Evolutionary conservation across 2,797 vertebrate genomes (phyloP), one percentile per base, ranked within the genome.

Genomic region (Galago senegalensis): DNA sequence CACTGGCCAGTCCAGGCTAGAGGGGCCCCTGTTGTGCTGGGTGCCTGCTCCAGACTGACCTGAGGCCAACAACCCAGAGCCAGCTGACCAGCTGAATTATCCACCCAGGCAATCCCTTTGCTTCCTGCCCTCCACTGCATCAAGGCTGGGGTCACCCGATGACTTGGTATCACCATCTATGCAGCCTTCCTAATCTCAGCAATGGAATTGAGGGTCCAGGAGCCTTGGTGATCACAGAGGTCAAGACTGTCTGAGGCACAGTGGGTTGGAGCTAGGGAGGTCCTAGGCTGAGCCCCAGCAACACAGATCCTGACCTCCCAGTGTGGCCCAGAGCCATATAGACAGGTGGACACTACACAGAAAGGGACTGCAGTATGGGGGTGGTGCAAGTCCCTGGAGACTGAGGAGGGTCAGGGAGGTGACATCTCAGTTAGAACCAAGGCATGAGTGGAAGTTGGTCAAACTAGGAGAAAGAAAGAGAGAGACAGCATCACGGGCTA

Each of bases 301-400:
- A 29, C 21, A 18, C 0, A 4, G 17, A n/a, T 56, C 27, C 34
- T 43, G 61, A 46, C 7, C 7, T 3, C 8, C 1, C 3, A 5
- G 37, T 17, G 10, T 12, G 10, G 17, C 14, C 34, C 61, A 7
- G 40, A 53, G 49, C 14, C 49, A 0, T 20, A 73, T 31, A 31
- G 29, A 34, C 23, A 61, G 56, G 56, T 63, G 34, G 80, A 16
- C 8, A 11, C 37, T 13, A n/a, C 3, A 11, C 14, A 20, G 37
- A 46, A 46, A 10, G 13, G 43, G 23, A 5, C 70, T 2, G 2
- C 5, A 1, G 29, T 6, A n/a, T 13, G 4, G 2, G 69, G 9
- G 13, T 69, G 20, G n/a, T 37, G 20, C 34, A 13, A 34, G 21
- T 13, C 21, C 49, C 61, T 34, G 43, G 86, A 77, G 27, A 86